Evolutionary conservation across 2,888 invertebrate species (phyloP).

Genomic region (Deroplatys truncata): DNA sequence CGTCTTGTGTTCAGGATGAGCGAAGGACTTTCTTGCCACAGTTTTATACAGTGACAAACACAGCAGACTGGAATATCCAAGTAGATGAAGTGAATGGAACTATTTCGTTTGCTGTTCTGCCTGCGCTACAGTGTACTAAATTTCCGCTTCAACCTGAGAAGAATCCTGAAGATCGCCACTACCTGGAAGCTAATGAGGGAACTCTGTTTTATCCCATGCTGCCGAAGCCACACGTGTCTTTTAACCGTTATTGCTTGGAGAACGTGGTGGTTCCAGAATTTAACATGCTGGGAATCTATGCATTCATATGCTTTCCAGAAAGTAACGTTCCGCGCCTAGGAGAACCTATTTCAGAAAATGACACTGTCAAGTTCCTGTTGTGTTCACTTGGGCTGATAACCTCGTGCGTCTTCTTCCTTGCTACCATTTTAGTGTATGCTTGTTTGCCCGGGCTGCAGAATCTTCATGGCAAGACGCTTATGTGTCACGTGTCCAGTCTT

Average conservation of each 20-base stretch:
- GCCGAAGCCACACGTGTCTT: background rate
- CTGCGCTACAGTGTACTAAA: background rate
- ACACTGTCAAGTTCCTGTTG: constrained; percentile 27
- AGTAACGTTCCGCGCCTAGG: background rate
- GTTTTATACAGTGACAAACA: background rate
- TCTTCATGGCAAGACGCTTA: constrained; percentile 68
- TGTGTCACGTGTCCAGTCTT: constrained; percentile 64
- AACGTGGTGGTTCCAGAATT: constrained; percentile 30
- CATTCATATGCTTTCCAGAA: constrained; percentile 40
- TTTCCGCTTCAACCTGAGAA: background rate
- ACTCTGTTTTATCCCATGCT: background rate
- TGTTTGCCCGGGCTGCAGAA: constrained; percentile 63
- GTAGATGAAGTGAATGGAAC: background rate
- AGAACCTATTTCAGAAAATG: background rate
- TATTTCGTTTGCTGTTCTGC: background rate
- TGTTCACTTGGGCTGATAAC: constrained; percentile 44
- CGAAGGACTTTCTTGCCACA: background rate
- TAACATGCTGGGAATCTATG: constrained; percentile 29
- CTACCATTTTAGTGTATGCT: constrained; percentile 63
- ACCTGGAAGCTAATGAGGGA: background rate
- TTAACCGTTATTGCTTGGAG: constrained; percentile 41
- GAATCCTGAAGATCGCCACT: background rate
- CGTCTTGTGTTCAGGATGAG: constrained; percentile 8
- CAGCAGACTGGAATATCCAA: background rate
- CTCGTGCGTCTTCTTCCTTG: constrained; percentile 61